These are phyloP conservation scores for Idaea biselata DNA, from an alignment of 2,888 invertebrate genomes.

Conservation along the genomic window DNA sequence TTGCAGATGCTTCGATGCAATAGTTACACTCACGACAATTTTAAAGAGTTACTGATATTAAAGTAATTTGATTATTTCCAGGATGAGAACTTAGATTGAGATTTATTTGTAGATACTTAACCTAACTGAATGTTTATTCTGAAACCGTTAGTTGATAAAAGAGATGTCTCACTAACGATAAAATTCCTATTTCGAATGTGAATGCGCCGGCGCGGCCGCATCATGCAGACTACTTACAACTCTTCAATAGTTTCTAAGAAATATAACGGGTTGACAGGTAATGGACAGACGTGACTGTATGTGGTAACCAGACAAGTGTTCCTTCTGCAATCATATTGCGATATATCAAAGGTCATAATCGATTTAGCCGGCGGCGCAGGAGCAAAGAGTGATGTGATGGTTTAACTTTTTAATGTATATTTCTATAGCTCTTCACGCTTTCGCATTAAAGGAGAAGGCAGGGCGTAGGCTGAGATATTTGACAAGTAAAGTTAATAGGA, in stretches of 20 bases:
- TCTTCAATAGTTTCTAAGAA: constrained; percentile 29
- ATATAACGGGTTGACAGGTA: constrained; percentile 28
- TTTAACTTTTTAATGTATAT: not conserved
- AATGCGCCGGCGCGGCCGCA: constrained; percentile 11
- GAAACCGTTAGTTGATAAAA: not conserved
- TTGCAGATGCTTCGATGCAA: not conserved
- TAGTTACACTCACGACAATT: not conserved
- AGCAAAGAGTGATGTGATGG: not conserved
- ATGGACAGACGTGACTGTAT: constrained; percentile 29
- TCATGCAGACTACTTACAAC: constrained; percentile 22
- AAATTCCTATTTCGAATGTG: constrained; percentile 16
- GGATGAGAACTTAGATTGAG: not conserved
- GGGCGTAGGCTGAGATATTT: too few relatives aligned
- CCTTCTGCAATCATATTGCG: constrained; percentile 25
- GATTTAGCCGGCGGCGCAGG: constrained; percentile 12
- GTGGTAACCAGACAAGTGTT: constrained; percentile 23
- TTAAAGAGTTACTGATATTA: not conserved
- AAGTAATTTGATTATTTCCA: not conserved
- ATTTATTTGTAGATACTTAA: not conserved
- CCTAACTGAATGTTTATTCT: not conserved
- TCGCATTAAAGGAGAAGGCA: not conserved
- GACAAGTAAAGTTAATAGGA: too few relatives aligned
- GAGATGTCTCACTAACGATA: constrained; percentile 4
- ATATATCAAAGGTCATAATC: constrained; percentile 29
- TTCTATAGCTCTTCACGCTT: not conserved